Conservation (phyloP, 2,888 invertebrate genomes). For the Pardosa pseudoannulata region DNA sequence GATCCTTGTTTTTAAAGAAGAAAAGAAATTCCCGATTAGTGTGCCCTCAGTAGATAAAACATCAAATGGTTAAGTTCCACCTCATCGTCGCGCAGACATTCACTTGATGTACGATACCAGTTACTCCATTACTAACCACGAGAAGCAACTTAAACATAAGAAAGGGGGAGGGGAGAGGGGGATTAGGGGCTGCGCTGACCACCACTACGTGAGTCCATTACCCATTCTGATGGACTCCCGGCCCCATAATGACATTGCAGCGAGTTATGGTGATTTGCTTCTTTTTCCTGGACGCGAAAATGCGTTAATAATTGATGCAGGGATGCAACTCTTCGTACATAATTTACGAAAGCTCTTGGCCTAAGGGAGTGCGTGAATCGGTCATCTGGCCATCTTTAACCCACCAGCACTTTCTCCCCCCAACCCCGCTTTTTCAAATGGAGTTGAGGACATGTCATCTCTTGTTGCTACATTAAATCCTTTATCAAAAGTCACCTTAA, state of each 20-base stretch:
- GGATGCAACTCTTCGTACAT: neutral
- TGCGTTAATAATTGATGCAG: conserved; percentile 58
- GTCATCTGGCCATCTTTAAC: conserved; percentile 1
- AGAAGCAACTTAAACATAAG: neutral
- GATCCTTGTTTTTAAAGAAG: too few relatives aligned
- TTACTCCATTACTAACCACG: conserved; percentile 36
- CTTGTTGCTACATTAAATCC: neutral
- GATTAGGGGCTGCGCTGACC: neutral
- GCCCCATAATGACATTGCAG: conserved; percentile 57
- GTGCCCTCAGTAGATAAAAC: too few relatives aligned
- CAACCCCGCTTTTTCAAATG: neutral
- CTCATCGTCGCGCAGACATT: neutral
- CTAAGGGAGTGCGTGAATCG: neutral
- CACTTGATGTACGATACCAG: conserved; percentile 25
- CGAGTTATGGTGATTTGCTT: conserved; percentile 66
- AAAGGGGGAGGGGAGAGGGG: neutral
- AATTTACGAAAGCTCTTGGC: neutral
- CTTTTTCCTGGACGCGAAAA: conserved; percentile 49
- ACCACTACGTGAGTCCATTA: conserved; percentile 61
- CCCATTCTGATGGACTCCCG: conserved; percentile 67
- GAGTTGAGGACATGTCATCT: neutral
- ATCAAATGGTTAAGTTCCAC: neutral
- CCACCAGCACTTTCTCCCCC: neutral
- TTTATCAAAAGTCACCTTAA: too few relatives aligned
- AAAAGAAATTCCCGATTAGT: too few relatives aligned